Conservation (phyloP, 2,113 vertebrate species). For the Ictalurus furcatus region DNA sequence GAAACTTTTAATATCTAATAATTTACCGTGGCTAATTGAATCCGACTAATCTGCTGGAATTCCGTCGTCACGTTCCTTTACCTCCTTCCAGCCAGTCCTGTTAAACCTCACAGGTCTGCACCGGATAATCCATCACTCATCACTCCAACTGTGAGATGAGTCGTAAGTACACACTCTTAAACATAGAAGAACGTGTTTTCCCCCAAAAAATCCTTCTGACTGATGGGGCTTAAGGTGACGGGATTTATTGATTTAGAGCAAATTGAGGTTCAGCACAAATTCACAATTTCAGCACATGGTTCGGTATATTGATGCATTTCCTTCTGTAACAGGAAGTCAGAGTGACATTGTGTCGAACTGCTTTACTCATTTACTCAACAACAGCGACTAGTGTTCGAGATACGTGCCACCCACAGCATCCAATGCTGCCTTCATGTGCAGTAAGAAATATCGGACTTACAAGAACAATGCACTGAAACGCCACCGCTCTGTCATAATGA, state of each 20-base stretch:
- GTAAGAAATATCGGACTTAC: background rate
- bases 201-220: background rate
- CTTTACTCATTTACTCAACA: background rate
- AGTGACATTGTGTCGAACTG: background rate
- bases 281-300: background rate
- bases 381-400: background rate
- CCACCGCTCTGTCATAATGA: background rate
- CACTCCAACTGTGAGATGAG: background rate
- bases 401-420: background rate
- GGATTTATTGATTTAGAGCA: background rate
- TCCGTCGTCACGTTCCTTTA: background rate
- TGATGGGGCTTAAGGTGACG: background rate
- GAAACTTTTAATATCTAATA: slow-evolving; percentile 27
- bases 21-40: slow-evolving; percentile 17
- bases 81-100: background rate
- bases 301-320: background rate
- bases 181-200: background rate
- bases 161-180: background rate
- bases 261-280: background rate
- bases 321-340: background rate
- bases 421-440: background rate
- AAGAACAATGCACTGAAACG: background rate
- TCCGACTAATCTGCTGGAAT: slow-evolving; percentile 1
- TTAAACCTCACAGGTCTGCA: background rate
- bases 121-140: background rate